Percentiles rank a stretch among this genome's conserved stretches.
Evolutionary conservation across 2,113 vertebrate species (phyloP).

Genomic region (Nycticorax nycticorax): DNA sequence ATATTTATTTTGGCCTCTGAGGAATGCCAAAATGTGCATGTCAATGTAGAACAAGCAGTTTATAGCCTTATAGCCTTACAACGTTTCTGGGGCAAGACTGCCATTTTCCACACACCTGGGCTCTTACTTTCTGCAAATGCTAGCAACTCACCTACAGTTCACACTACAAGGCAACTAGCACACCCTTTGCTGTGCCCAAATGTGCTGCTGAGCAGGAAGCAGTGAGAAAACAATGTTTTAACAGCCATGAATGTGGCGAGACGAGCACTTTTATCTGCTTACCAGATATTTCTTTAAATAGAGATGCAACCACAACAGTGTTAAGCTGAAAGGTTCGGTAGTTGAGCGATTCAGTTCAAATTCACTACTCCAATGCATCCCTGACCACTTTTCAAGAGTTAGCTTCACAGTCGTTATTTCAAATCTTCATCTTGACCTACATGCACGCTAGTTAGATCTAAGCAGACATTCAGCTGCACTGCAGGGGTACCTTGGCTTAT

Average conservation of each 20-base stretch:
- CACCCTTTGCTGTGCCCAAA: neutral
- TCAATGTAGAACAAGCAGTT: neutral
- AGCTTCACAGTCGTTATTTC: neutral
- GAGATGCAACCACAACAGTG: neutral
- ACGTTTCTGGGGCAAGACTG: neutral
- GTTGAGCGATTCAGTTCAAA: neutral
- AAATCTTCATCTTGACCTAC: neutral
- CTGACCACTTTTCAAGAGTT: neutral
- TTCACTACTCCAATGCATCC: neutral
- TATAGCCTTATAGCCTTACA: neutral
- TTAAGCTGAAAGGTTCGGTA: neutral
- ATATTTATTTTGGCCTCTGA: neutral
- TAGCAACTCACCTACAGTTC: neutral
- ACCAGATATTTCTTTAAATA: slow-evolving; percentile 44
- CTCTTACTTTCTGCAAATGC: neutral
- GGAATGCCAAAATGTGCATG: neutral
- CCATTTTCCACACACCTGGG: neutral
- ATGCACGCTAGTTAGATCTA: neutral
- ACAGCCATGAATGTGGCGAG: neutral
- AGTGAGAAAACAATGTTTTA: slow-evolving; percentile 20
- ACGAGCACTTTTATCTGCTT: slow-evolving; percentile 18
- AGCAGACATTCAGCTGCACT: neutral
- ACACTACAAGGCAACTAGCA: neutral
- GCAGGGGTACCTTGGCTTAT: neutral
- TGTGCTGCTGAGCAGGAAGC: neutral